phyloP scores from a whole-genome alignment of 2,888 invertebrate genomes.

The Ectemnius continuus region DNA sequence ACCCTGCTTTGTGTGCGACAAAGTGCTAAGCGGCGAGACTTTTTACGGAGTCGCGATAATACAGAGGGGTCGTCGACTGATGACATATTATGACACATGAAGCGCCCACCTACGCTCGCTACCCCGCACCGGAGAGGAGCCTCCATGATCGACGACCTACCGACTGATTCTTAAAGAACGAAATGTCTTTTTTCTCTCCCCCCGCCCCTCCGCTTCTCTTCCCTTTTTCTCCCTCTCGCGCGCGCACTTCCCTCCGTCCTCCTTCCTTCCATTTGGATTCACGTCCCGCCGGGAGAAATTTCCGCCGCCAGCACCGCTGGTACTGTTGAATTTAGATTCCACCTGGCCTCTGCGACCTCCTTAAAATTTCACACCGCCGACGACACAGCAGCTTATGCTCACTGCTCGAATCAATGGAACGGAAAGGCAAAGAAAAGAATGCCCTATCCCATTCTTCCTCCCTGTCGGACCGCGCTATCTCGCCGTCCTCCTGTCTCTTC shows the following conservation, averaged over 20 bases:
- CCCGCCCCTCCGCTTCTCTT: too few species aligned
- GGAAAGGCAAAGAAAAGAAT: constrained; percentile 22
- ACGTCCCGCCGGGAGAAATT: constrained; percentile 17
- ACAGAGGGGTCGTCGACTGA: constrained; percentile 28
- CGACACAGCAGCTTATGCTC: constrained; percentile 30
- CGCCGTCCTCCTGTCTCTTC: neutral
- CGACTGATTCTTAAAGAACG: constrained; percentile 19
- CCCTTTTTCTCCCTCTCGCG: too few species aligned
- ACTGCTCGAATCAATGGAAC: constrained; percentile 34
- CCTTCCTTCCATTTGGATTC: constrained; percentile 7
- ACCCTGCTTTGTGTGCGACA: neutral
- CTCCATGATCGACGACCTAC: constrained; percentile 34
- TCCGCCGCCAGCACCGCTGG: constrained; percentile 6
- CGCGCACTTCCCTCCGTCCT: neutral
- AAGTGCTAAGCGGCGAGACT: constrained; percentile 1
- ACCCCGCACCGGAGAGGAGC: constrained; percentile 13
- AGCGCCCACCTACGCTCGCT: neutral
- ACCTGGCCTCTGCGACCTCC: constrained; percentile 24
- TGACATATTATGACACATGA: constrained; percentile 36
- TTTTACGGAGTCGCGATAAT: constrained; percentile 25
- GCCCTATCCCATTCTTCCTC: constrained; percentile 17
- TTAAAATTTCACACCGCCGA: constrained; percentile 36
- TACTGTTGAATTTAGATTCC: constrained; percentile 37
- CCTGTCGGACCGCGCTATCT: neutral
- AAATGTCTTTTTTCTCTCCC: neutral